phyloP scores from a whole-genome alignment of 2,113 vertebrate species.

The Bagarius yarrelli region DNA sequence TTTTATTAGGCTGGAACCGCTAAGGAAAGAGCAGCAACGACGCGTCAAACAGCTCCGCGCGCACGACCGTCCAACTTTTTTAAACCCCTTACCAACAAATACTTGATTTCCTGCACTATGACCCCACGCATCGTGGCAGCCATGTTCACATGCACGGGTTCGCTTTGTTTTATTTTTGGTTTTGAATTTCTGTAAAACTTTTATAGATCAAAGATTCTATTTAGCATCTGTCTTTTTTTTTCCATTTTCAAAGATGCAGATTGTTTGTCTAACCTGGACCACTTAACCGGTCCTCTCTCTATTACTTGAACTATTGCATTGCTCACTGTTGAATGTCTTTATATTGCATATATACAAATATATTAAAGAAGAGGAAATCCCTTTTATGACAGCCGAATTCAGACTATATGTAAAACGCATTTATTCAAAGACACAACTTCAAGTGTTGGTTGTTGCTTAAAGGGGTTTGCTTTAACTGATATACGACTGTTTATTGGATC shows the following conservation, averaged over 20 bases:
- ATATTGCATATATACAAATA: constrained; percentile 68
- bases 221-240: constrained; percentile 20
- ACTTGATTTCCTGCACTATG: constrained; percentile 29
- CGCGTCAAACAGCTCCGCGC: not conserved
- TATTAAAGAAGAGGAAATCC: constrained; percentile 56
- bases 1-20: constrained; percentile 19
- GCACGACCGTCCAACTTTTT: not conserved
- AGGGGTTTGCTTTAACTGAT: constrained; percentile 47
- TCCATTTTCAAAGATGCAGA: constrained; percentile 45
- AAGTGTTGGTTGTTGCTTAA: constrained; percentile 39
- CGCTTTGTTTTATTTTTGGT: constrained; percentile 10
- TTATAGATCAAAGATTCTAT: constrained; percentile 30
- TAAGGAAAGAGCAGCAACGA: constrained; percentile 18
- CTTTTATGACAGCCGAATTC: constrained; percentile 51
- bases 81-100: constrained; percentile 16
- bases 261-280: constrained; percentile 53
- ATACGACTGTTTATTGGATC: constrained; percentile 48
- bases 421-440: constrained; percentile 40
- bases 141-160: not conserved
- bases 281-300: constrained; percentile 53
- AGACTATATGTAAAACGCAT: constrained; percentile 34
- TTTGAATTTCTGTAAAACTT: constrained; percentile 6
- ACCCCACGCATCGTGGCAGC: constrained; percentile 2
- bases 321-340: constrained; percentile 78
- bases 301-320: constrained; percentile 75